phyloP scores from a whole-genome alignment of 2,113 vertebrate genomes.

The Ivindomyrus marchei region DNA sequence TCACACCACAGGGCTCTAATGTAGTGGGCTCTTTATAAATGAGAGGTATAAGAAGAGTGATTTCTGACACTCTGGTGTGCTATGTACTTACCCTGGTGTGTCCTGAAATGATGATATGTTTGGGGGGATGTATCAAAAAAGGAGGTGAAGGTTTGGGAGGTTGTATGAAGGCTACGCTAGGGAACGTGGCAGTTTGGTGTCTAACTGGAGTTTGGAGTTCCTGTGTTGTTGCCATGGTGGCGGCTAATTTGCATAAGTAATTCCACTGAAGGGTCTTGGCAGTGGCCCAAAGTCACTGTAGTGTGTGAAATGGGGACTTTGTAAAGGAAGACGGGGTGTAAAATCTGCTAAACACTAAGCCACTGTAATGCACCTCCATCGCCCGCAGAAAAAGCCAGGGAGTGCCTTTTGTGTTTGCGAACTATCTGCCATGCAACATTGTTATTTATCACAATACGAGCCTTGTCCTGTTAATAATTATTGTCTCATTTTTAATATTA shows the following conservation, averaged over 20 bases:
- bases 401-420: neutral
- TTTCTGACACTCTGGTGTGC: neutral
- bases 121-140: neutral
- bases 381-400: neutral
- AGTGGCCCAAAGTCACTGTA: neutral
- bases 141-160: neutral
- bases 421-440: neutral
- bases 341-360: neutral
- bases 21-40: neutral
- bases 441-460: neutral
- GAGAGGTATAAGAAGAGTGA: neutral
- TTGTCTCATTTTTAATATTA: neutral
- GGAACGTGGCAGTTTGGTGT: neutral
- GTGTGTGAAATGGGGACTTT: conserved; percentile 9
- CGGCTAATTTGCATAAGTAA: conserved; percentile 5
- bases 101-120: neutral
- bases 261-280: neutral
- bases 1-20: neutral
- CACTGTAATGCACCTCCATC: neutral
- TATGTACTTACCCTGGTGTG: neutral
- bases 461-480: neutral
- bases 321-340: neutral
- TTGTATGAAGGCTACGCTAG: neutral
- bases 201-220: neutral
- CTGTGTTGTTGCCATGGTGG: neutral